These are phyloP conservation scores for Holothuria glaberrima DNA, from an alignment of 35 echinoderm and acorn worm species.

Conservation along the genomic window DNA sequence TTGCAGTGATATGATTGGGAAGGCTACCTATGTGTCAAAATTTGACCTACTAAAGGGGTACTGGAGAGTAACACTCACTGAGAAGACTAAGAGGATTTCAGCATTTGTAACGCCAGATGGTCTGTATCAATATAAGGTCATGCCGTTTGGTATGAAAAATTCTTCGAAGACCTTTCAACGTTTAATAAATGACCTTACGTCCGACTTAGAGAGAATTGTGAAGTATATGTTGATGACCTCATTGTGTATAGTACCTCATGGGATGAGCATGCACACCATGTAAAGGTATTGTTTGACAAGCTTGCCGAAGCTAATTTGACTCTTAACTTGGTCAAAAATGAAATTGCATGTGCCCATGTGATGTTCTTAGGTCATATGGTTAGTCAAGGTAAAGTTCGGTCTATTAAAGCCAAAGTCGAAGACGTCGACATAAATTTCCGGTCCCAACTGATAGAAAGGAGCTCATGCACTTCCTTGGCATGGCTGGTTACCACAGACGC, in stretches of 20 bases:
- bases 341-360: slow-evolving; percentile 57
- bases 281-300: slow-evolving; percentile 37
- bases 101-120: too few relatives aligned
- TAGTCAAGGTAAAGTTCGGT: slow-evolving; percentile 56
- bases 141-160: too few relatives aligned
- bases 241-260: too few relatives aligned
- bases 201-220: slow-evolving; percentile 12
- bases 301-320: slow-evolving; percentile 58
- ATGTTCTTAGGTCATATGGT: slow-evolving; percentile 65
- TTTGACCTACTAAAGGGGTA: slow-evolving; percentile 46
- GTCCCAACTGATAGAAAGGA: slow-evolving; percentile 25
- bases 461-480: slow-evolving; percentile 12
- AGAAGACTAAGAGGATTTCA: slow-evolving; percentile 39
- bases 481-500: slow-evolving; percentile 35
- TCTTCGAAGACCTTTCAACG: too few relatives aligned
- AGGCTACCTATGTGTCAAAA: too few relatives aligned
- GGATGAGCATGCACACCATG: slow-evolving; percentile 47
- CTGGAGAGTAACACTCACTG: slow-evolving; percentile 36
- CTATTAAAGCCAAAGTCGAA: too few relatives aligned
- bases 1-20: too few relatives aligned
- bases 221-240: too few relatives aligned
- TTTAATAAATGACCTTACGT: too few relatives aligned
- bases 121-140: too few relatives aligned
- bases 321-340: slow-evolving; percentile 58
- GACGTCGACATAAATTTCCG: slow-evolving; percentile 35